Base-by-base conservation (phyloP, 2,113 vertebrate genomes). In the Sminthopsis crassicaudata region DNA sequence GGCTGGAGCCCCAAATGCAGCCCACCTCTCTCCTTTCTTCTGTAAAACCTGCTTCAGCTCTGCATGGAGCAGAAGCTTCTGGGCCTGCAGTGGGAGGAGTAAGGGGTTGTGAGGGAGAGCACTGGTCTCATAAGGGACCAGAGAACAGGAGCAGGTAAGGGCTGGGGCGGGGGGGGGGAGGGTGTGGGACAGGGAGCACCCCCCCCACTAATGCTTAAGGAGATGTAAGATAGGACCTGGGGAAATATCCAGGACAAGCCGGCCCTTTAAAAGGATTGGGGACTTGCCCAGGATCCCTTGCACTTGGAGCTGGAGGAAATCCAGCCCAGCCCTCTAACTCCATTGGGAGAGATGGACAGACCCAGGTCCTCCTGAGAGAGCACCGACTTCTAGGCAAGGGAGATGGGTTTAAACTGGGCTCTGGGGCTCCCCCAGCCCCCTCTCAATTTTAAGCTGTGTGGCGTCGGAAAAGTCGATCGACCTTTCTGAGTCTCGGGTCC, bases 31-130 rank as follows among this genome's bases (percentile, higher is more conserved):
- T 97, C 98, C 98, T 95, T 99, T 99, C 96, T 98, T 98, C 98
- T 99, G 99, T 94, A 99, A 94, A 52, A 99, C 99, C 97, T 98
- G 97, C 97, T 99, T 99, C 97, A 99, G 97, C 97, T 99, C 99
- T 55, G 98, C 99, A 99, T 99, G 99, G 76, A 99, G 99, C 97
- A 99, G 99, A 98, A 99, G 98, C 97, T 99, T 99, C 98, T 99
- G 99, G 92, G 98, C 99, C 99, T 99, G 92, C 0, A 0, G 84
- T 42, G 50, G 53, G 53, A 11, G n/a, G 8, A 51, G 24, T 50
- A 23, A 25, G 0, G 0, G 25, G 42, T 46, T 1, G 23, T 60
- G 12, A 50, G 91, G 36, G 54, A 96, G 84, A 52, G 48, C 22
- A 42, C 50, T 5, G n/a, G 67, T 46, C 54, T 92, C 7, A 36